Evolutionary conservation across 2,113 vertebrate genomes (phyloP).

Genomic region (Stegastes partitus): DNA sequence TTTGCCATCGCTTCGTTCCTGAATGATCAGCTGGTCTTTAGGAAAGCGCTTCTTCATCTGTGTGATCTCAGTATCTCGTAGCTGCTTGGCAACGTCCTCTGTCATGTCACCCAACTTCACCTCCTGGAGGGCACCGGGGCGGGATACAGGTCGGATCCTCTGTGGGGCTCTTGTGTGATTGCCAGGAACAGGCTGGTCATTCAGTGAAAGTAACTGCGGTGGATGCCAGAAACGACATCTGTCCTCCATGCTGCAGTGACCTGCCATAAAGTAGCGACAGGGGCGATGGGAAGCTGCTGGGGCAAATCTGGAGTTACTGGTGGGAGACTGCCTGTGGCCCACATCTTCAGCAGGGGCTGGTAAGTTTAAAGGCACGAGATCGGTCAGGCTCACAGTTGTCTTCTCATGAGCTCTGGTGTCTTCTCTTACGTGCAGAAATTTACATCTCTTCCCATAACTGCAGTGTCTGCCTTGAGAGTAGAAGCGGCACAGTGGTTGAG

Average conservation of each 20-base stretch:
- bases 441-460: constrained; percentile 83
- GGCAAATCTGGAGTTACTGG: constrained; percentile 15
- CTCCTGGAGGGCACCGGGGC: constrained; percentile 57
- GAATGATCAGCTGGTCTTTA: constrained; percentile 85
- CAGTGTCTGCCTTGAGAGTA: constrained; percentile 84
- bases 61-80: constrained; percentile 84
- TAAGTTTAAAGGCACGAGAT: neutral
- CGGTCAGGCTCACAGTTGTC: constrained; percentile 4
- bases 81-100: constrained; percentile 72
- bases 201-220: constrained; percentile 58
- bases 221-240: constrained; percentile 88
- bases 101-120: constrained; percentile 84
- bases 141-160: constrained; percentile 38
- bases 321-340: neutral
- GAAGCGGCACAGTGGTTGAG: constrained; percentile 81
- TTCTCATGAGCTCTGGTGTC: constrained; percentile 39
- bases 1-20: constrained; percentile 84
- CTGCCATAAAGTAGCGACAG: constrained; percentile 87
- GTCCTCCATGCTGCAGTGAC: constrained; percentile 86
- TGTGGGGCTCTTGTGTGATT: constrained; percentile 10
- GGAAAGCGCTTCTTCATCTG: constrained; percentile 86
- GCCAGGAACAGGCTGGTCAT: constrained; percentile 21
- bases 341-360: constrained; percentile 12
- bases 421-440: constrained; percentile 81
- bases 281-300: constrained; percentile 57